phyloP scores from a whole-genome alignment of 2,113 vertebrate genomes.

The Pituophis catenifer region DNA sequence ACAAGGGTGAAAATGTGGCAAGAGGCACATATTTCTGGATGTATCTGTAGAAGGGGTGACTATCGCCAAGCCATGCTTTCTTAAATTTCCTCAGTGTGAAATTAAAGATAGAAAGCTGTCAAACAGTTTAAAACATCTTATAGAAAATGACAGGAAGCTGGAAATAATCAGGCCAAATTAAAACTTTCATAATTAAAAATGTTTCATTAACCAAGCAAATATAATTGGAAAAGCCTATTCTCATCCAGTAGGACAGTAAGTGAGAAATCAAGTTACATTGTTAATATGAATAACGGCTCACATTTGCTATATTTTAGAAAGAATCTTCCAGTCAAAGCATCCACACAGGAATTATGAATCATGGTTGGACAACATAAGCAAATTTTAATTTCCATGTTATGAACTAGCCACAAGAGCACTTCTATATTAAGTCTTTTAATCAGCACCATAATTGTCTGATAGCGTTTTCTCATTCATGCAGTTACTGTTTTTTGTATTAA shows the following conservation, averaged over 20 bases:
- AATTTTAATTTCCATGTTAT: background rate
- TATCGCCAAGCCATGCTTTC: conserved; percentile 32
- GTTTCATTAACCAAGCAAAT: conserved; percentile 66
- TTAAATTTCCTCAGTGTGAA: conserved; percentile 72
- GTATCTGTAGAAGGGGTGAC: background rate
- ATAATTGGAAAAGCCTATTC: conserved; percentile 56
- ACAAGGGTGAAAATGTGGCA: conserved; percentile 25
- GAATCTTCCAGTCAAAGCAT: background rate
- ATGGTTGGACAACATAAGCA: background rate
- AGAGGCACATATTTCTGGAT: background rate
- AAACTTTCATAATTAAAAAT: conserved; percentile 69
- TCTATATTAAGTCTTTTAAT: background rate
- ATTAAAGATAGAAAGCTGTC: conserved; percentile 71
- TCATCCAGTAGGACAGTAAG: conserved; percentile 59
- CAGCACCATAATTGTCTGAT: background rate
- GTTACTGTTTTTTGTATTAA: background rate
- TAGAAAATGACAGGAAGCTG: conserved; percentile 70
- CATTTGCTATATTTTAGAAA: background rate
- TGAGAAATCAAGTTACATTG: conserved; percentile 46
- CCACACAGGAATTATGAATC: background rate
- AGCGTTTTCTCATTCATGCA: background rate
- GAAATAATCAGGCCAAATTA: conserved; percentile 72
- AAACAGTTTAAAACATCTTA: conserved; percentile 70
- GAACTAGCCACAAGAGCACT: background rate
- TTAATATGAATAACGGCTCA: conserved; percentile 1